Evolutionary conservation across 1,140 invertebrate species (phyloP).

Genomic region (Drosophila truncata): DNA sequence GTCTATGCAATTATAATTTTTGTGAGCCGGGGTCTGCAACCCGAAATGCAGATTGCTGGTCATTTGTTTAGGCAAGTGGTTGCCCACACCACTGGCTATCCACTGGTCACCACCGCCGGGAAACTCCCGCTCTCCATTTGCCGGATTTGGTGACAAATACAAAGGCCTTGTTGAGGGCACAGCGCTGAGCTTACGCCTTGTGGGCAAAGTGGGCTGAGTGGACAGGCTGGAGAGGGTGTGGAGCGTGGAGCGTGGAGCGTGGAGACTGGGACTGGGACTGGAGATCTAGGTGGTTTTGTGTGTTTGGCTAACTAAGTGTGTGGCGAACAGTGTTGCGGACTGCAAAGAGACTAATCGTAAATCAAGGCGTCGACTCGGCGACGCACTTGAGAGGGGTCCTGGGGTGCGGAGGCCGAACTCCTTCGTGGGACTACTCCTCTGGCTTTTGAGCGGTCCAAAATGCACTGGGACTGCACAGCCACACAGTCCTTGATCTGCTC

Average conservation of each 20-base stretch:
- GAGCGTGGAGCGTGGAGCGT: background rate
- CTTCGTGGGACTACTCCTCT: constrained; percentile 35
- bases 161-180: constrained; percentile 56
- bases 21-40: constrained; percentile 13
- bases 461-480: constrained; percentile 37
- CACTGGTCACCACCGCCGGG: constrained; percentile 1
- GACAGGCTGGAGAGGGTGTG: background rate
- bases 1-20: constrained; percentile 69
- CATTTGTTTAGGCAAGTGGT: constrained; percentile 59
- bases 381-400: constrained; percentile 52
- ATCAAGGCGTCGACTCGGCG: constrained; percentile 61
- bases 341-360: constrained; percentile 69
- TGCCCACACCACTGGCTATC: constrained; percentile 8
- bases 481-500: constrained; percentile 23
- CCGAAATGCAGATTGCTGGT: constrained; percentile 65
- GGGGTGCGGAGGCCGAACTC: constrained; percentile 3
- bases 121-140: constrained; percentile 28
- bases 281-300: constrained; percentile 54
- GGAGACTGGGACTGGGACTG: constrained; percentile 4
- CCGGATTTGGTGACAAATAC: constrained; percentile 62
- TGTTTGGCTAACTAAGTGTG: constrained; percentile 73
- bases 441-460: constrained; percentile 38
- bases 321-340: constrained; percentile 66
- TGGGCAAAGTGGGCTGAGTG: background rate
- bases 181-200: constrained; percentile 18